Evolutionary conservation across 2,113 vertebrate species (phyloP).

Genomic region (Tinamus guttatus): DNA sequence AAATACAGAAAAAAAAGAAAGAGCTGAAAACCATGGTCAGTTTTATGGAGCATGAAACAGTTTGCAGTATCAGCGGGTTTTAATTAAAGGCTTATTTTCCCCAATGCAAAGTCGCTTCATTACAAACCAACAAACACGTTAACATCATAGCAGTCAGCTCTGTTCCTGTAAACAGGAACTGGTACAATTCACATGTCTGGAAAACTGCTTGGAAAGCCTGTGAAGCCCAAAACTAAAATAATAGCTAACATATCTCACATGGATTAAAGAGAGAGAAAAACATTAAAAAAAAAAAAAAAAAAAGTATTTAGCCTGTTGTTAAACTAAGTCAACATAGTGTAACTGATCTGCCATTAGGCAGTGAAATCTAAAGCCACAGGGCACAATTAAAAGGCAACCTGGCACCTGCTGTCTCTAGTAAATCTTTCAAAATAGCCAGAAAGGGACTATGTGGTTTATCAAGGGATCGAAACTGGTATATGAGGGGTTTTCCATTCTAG

Average conservation of each 20-base stretch:
- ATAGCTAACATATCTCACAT: background rate
- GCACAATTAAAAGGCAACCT: conserved; percentile 59
- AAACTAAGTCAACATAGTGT: conserved; percentile 12
- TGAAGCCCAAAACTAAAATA: conserved; percentile 11
- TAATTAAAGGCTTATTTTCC: conserved; percentile 49
- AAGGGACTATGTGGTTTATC: background rate
- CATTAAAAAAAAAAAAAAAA: background rate
- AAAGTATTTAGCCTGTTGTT: conserved; percentile 37
- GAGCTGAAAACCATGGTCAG: background rate
- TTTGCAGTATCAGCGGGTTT: conserved; percentile 17
- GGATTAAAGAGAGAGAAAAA: conserved; percentile 16
- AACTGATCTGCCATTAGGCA: conserved; percentile 64
- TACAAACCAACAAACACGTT: background rate
- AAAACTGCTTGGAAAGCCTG: background rate
- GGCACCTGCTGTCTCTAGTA: conserved; percentile 42
- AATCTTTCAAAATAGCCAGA: conserved; percentile 9
- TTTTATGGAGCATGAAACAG: background rate
- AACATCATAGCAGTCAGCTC: background rate
- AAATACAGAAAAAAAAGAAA: background rate
- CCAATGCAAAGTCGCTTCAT: background rate
- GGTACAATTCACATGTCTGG: background rate
- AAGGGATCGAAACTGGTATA: background rate
- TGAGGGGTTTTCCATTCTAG: background rate
- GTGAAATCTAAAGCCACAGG: conserved; percentile 35
- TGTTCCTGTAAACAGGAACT: background rate